Conservation (phyloP, 2,797 vertebrate species). For the Pipistrellus pipistrellus region DNA sequence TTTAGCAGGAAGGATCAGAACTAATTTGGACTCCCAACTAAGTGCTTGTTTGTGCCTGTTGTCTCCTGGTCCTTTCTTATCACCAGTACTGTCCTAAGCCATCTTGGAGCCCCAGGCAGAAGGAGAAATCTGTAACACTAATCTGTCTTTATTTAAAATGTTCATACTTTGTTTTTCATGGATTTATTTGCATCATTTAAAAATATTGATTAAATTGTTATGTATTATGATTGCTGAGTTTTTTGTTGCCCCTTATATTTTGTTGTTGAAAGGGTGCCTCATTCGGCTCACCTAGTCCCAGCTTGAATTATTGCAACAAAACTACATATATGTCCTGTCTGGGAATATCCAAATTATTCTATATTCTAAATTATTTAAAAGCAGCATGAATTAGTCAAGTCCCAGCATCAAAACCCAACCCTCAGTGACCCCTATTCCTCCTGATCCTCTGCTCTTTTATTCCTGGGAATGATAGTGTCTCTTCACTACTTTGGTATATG, state of each 20-base stretch:
- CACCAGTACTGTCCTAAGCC: neutral
- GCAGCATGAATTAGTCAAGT: neutral
- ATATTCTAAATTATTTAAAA: conserved; percentile 37
- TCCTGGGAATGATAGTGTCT: neutral
- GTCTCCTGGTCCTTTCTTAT: conserved; percentile 34
- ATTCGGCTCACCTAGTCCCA: neutral
- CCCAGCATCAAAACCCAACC: neutral
- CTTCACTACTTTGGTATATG: neutral
- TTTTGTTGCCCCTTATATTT: conserved; percentile 40
- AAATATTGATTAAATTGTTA: conserved; percentile 62
- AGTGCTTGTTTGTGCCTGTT: neutral
- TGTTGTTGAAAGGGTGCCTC: neutral
- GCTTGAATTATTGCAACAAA: neutral
- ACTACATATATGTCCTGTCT: neutral
- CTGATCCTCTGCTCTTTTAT: neutral
- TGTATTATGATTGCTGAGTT: conserved; percentile 4
- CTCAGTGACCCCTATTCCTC: neutral
- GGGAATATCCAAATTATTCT: neutral
- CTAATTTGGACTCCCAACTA: conserved; percentile 32
- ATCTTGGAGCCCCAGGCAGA: neutral
- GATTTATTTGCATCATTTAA: conserved; percentile 38
- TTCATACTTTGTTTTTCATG: conserved; percentile 51
- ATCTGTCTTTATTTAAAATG: conserved; percentile 61
- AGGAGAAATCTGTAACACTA: conserved; percentile 21
- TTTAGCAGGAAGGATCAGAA: conserved; percentile 24